phyloP scores from a whole-genome alignment of 92 coral and sea anemone genomes.

The Metridium senile region DNA sequence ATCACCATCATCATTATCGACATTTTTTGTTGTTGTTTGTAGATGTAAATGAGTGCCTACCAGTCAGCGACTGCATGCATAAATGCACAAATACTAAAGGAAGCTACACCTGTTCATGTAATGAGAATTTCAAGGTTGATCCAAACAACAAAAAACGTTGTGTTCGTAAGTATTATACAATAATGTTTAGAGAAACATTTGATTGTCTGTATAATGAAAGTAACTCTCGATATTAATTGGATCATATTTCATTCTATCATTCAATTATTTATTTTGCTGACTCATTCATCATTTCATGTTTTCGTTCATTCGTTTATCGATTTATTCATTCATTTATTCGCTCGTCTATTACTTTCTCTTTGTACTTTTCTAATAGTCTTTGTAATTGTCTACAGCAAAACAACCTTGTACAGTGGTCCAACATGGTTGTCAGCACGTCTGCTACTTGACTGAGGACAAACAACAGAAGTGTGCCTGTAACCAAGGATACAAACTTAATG shows the following conservation, averaged over 20 bases:
- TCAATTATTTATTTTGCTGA: too few species aligned
- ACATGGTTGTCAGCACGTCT: conserved; percentile 22
- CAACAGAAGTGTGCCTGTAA: conserved; percentile 38
- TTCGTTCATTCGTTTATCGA: too few species aligned
- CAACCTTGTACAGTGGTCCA: conserved; percentile 8
- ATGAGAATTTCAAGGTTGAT: conserved; percentile 48
- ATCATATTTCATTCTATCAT: too few species aligned
- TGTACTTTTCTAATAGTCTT: not conserved
- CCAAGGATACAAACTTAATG: conserved; percentile 38
- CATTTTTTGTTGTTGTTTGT: not conserved
- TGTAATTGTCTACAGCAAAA: conserved; percentile 7
- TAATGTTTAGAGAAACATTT: not conserved
- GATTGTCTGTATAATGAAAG: too few species aligned
- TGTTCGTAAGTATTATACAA: conserved; percentile 45
- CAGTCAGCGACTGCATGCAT: conserved; percentile 46
- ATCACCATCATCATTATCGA: too few species aligned
- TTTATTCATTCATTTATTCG: not conserved
- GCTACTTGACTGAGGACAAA: conserved; percentile 6
- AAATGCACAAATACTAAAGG: conserved; percentile 38
- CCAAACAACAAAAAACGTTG: conserved; percentile 45
- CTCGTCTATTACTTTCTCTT: not conserved
- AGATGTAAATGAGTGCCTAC: conserved; percentile 55
- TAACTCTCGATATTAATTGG: not conserved
- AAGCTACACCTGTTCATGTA: conserved; percentile 49
- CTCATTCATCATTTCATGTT: too few species aligned